Percentiles rank a stretch among this genome's conserved stretches.
phyloP scores from a whole-genome alignment of 2,113 vertebrate genomes.

The Carlito syrichta region DNA sequence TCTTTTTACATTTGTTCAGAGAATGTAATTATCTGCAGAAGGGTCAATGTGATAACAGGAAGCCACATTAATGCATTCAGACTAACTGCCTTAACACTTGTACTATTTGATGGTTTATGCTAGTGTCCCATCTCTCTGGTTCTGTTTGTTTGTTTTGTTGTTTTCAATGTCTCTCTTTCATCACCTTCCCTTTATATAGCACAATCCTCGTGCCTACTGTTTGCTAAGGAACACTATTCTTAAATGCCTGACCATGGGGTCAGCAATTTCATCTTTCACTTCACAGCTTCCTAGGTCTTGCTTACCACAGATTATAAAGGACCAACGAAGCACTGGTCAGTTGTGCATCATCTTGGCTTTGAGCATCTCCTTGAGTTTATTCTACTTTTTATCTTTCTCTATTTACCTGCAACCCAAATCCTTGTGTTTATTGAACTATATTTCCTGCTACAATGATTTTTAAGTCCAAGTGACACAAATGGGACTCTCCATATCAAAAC shows the following conservation, averaged over 20 bases:
- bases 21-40: not conserved
- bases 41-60: not conserved
- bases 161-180: not conserved
- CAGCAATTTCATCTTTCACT: not conserved
- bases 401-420: not conserved
- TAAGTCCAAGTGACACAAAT: not conserved
- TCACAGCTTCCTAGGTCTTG: not conserved
- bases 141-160: not conserved
- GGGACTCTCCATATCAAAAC: not conserved
- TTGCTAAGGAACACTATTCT: not conserved
- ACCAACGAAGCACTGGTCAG: not conserved
- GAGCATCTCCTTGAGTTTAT: not conserved
- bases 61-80: not conserved
- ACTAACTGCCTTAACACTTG: not conserved
- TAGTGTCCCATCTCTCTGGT: not conserved
- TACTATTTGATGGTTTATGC: not conserved
- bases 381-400: not conserved
- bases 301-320: not conserved
- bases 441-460: slow-evolving; percentile 1
- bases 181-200: not conserved
- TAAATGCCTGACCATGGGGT: not conserved
- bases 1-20: not conserved
- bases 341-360: not conserved
- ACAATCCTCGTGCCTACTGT: not conserved
- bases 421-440: not conserved